Conservation (phyloP, 2,113 vertebrate species). For the Brachyistius frenatus region DNA sequence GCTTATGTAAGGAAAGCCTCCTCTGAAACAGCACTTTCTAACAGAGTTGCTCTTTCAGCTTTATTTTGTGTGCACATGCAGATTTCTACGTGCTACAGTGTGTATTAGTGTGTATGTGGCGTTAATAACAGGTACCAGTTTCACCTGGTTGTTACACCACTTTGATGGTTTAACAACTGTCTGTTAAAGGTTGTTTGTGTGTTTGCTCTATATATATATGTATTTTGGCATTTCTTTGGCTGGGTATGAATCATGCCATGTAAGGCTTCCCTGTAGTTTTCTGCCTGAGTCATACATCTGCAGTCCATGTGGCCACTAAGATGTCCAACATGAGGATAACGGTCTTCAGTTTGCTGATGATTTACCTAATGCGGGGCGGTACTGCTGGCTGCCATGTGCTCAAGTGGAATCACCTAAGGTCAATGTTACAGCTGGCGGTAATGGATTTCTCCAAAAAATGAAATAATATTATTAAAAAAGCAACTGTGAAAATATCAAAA, state of each 20-base stretch:
- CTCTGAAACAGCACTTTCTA: constrained; percentile 81
- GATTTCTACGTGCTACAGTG: constrained; percentile 49
- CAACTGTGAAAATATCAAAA: not conserved
- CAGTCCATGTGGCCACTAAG: constrained; percentile 23
- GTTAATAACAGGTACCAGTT: constrained; percentile 8
- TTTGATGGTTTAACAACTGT: constrained; percentile 7
- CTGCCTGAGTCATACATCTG: constrained; percentile 44
- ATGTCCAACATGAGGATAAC: constrained; percentile 9
- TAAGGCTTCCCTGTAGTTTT: constrained; percentile 32
- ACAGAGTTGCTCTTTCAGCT: constrained; percentile 75
- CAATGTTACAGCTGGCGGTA: not conserved
- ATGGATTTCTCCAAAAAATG: not conserved
- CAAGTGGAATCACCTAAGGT: not conserved
- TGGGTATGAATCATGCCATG: not conserved
- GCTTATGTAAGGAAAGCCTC: constrained; percentile 81
- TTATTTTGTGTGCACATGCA: constrained; percentile 50
- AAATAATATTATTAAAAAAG: not conserved
- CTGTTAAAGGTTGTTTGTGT: constrained; percentile 18
- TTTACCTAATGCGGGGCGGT: constrained; percentile 11
- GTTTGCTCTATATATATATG: not conserved
- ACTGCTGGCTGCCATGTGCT: not conserved
- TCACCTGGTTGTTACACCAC: constrained; percentile 10
- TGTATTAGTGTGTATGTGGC: not conserved
- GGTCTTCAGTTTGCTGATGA: constrained; percentile 22
- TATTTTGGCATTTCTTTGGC: not conserved